Percentiles rank a stretch among this genome's conserved stretches.
phyloP scores from a whole-genome alignment of 2,888 invertebrate genomes.

The Acleris literana region DNA sequence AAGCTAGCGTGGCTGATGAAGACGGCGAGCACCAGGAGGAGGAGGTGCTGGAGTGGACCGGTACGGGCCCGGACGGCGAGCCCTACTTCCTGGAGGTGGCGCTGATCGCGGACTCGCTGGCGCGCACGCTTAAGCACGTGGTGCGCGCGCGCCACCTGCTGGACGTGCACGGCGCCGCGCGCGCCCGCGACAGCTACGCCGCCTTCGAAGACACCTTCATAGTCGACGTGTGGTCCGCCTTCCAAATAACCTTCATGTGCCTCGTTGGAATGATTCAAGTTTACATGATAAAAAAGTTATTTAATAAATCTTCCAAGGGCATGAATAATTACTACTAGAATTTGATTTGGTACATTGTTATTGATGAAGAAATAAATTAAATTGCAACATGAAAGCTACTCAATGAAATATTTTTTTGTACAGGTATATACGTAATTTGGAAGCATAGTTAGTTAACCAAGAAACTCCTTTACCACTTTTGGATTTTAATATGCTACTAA shows the following conservation, averaged over 20 bases:
- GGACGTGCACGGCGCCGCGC: slow-evolving; percentile 87
- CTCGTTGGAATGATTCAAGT: slow-evolving; percentile 90
- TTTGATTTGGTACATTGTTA: not conserved
- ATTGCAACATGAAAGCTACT: not conserved
- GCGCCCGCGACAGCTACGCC: slow-evolving; percentile 91
- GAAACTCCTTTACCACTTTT: no score
- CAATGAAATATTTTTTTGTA: not conserved
- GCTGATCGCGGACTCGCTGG: slow-evolving; percentile 85
- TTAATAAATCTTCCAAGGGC: slow-evolving; percentile 45
- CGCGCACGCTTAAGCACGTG: slow-evolving; percentile 85
- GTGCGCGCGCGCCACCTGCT: slow-evolving; percentile 86
- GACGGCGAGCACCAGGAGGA: slow-evolving; percentile 62
- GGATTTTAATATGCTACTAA: no score
- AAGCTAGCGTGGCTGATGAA: slow-evolving; percentile 44
- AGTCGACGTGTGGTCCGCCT: slow-evolving; percentile 90
- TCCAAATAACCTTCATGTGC: slow-evolving; percentile 89
- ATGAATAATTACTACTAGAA: slow-evolving; percentile 15
- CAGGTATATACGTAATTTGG: no score
- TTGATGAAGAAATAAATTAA: not conserved
- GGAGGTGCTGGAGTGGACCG: slow-evolving; percentile 66
- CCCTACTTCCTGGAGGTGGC: slow-evolving; percentile 71
- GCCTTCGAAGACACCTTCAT: slow-evolving; percentile 91
- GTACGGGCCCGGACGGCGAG: slow-evolving; percentile 54
- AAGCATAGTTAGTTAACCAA: no score
- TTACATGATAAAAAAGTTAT: slow-evolving; percentile 87